These are phyloP conservation scores for Slavum lentiscoides DNA, from an alignment of 2,888 invertebrate species.

Conservation along the genomic window DNA sequence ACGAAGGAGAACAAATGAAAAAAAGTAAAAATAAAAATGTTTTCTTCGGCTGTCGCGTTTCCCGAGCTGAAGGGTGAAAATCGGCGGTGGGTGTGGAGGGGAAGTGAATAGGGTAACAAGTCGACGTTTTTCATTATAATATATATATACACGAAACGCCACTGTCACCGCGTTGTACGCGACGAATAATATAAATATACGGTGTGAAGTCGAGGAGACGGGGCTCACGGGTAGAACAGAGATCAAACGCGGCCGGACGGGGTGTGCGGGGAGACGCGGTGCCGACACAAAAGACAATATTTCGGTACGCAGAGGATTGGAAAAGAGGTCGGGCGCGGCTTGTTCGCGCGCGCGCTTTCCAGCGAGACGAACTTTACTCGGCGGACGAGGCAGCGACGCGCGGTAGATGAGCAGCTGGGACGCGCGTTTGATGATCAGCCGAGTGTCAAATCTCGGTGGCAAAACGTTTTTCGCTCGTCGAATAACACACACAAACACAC, in stretches of 20 bases:
- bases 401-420: slow-evolving; percentile 40
- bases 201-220: too few species aligned
- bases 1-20: too few species aligned
- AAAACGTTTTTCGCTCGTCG: slow-evolving; percentile 29
- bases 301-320: too few species aligned
- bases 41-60: too few species aligned
- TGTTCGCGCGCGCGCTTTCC: slow-evolving; percentile 4
- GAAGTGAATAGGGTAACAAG: too few species aligned
- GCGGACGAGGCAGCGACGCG: neutral
- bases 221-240: too few species aligned
- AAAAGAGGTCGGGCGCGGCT: neutral
- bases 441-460: slow-evolving; percentile 50
- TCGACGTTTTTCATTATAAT: slow-evolving; percentile 37
- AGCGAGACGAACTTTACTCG: slow-evolving; percentile 9
- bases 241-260: neutral
- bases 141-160: too few species aligned
- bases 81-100: too few species aligned
- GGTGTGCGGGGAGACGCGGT: neutral
- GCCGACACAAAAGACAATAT: neutral
- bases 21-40: too few species aligned
- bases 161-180: too few species aligned
- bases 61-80: too few species aligned
- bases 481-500: neutral
- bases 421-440: slow-evolving; percentile 38
- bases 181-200: too few species aligned